A percentile compares a stretch with the other conserved stretches of the same genome.
Conservation (phyloP, 2,888 invertebrate species). For the Julus scandinavius region DNA sequence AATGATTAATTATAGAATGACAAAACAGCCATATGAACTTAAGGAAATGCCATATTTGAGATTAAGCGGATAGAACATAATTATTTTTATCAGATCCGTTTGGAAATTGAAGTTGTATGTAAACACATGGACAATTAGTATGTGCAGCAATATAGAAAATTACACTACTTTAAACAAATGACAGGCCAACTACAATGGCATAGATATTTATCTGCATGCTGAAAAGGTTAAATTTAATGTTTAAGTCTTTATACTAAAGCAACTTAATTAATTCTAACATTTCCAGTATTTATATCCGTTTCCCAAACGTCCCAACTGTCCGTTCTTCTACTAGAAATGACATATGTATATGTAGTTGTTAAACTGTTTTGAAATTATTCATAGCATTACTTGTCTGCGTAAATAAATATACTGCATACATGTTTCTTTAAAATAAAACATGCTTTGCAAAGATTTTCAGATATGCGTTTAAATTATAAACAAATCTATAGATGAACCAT, state of each 20-base stretch:
- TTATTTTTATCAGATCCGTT: neutral
- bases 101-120: neutral
- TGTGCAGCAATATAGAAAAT: conserved; percentile 29
- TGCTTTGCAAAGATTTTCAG: too few species aligned
- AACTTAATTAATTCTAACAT: neutral
- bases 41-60: neutral
- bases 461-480: too few species aligned
- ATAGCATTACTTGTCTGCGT: too few species aligned
- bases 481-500: too few species aligned
- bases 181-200: neutral
- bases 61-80: neutral
- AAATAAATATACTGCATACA: too few species aligned
- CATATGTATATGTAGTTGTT: neutral
- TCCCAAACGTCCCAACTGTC: neutral
- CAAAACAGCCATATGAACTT: neutral
- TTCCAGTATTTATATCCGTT: neutral
- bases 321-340: neutral
- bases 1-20: conserved; percentile 19
- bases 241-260: neutral
- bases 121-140: neutral
- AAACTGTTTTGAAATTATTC: too few species aligned
- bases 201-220: neutral
- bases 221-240: conserved; percentile 22
- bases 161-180: neutral
- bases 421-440: too few species aligned